Evolutionary conservation across 2,797 vertebrate species (phyloP), one percentile per base, ranked within the genome.

Genomic region (Paedocypris micromegethes): DNA sequence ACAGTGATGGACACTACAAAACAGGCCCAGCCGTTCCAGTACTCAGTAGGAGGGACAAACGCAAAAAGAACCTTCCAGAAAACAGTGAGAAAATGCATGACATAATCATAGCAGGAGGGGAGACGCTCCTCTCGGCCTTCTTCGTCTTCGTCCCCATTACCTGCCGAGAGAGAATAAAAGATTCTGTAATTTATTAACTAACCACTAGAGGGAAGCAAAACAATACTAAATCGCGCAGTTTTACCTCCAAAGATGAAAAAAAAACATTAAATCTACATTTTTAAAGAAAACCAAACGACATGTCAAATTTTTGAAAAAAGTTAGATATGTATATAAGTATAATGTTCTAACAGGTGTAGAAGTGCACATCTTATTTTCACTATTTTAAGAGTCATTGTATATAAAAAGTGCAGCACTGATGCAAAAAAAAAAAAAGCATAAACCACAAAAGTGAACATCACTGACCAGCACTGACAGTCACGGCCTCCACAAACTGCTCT

Each of bases 1-100:
- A 89, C 88, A 6, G 74, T 70, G 76, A 97, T 96, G 73, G 91
- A 94, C 78, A 94, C 91, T 0, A 91, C 75, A 7, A 97, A 97
- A 82, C 94, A 96, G 0, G 94, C 94, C 94, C 94, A 97, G 80
- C 94, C 94, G 0, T 94, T 93, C 90, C 91, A 94, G 82, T 93
- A 95, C 79, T 90, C 87, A 0, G 94, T 97, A 44, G 94, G 94
- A 0, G 94, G 94, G 46, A 96, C 89, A 1, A 81, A 96, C 59
- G 94, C 94, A 3, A 97, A 97, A 7, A 95, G 83, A 49, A 97
- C 86, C 85, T 97, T 97, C 94, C 94, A 97, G 89, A 97, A 96
- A 57, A 96, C 78, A 1, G 92, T 93, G 74, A 95, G 68, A 75
- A 95, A 91, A 82, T 96, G 94, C 88, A 97, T 90, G 77, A 94